A percentile compares a stretch with the other conserved stretches of the same genome.
These are phyloP conservation scores for Trachelipus rathkii DNA, from an alignment of 1,140 invertebrate species.

Conservation along the genomic window DNA sequence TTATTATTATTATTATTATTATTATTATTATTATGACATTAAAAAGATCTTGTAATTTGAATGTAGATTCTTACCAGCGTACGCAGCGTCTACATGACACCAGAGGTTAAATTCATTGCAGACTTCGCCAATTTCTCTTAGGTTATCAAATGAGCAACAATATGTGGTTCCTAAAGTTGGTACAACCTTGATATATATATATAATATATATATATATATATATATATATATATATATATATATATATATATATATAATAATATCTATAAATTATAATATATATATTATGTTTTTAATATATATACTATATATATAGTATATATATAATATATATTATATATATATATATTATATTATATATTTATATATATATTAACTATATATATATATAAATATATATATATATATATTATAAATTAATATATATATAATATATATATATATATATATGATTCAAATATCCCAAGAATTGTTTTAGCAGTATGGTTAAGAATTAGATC, in stretches of 20 bases:
- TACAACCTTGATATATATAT: conserved; percentile 59
- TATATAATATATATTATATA: not conserved
- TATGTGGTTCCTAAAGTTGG: conserved; percentile 87
- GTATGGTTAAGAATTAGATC: no score
- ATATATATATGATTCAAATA: no score
- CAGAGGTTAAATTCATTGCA: not conserved
- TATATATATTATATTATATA: not conserved
- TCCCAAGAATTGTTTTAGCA: no score
- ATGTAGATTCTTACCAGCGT: conserved; percentile 16
- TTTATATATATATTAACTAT: no score
- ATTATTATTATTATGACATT: no score
- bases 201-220: conserved; percentile 1
- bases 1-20: no score
- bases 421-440: no score
- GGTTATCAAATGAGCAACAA: conserved; percentile 86
- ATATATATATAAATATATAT: no score
- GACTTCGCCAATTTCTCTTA: conserved; percentile 72
- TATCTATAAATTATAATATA: not conserved
- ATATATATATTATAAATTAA: no score
- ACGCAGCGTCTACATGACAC: conserved; percentile 23
- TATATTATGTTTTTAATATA: not conserved
- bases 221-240: not conserved
- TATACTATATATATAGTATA: not conserved
- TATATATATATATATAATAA: not conserved
- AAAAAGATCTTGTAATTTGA: no score